Evolutionary conservation across 2,888 invertebrate genomes (phyloP), one percentile per base, ranked within the genome.

Genomic region (Rutpela maculata): DNA sequence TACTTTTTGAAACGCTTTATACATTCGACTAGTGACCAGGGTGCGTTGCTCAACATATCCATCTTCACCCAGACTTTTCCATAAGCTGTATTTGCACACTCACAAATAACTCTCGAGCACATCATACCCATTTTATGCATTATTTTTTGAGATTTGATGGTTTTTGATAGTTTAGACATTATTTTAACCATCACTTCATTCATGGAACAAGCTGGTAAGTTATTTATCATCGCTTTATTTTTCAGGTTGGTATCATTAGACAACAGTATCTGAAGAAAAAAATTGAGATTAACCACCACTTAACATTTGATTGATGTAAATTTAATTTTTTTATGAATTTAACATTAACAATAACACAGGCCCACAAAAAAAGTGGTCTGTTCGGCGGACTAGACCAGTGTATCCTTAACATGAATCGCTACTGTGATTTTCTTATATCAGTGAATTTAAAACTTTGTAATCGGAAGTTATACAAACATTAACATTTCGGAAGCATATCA

Each of bases 181-280:
- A 86, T 74, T 75, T 82, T 84, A 57, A 74, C 75, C 22, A 86
- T 50, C 50, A 89, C 85, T 60, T 88, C 87, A 4, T 77, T 80
- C 10, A 85, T 82, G 1, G 85, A 82, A 73, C 84, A 86, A 0
- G 88, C 83, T 18, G 81, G 88, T 4, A 93, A 88, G 19, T 88
- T 88, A 82, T 92, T 92, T 11, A 92, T 89, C 0, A 88, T 77
- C 0, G 92, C 92, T 85, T 93, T 93, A 82, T 91, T 92, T 86
- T 92, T 91, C 1, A 93, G 87, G 85, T 92, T 92, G 84, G 92
- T 91, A 85, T 93, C 93, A 84, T 92, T 92, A 18, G 93, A 91
- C 26, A 93, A 83, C 5, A 93, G 87, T 15, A 93, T 90, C 93
- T 93, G 87, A n/a, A 88, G 87, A 84, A 60, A 60, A n/a, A 60